A percentile compares a stretch with the other conserved stretches of the same genome.
Evolutionary conservation across 1,140 invertebrate species (phyloP).

Genomic region (Solen grandis): DNA sequence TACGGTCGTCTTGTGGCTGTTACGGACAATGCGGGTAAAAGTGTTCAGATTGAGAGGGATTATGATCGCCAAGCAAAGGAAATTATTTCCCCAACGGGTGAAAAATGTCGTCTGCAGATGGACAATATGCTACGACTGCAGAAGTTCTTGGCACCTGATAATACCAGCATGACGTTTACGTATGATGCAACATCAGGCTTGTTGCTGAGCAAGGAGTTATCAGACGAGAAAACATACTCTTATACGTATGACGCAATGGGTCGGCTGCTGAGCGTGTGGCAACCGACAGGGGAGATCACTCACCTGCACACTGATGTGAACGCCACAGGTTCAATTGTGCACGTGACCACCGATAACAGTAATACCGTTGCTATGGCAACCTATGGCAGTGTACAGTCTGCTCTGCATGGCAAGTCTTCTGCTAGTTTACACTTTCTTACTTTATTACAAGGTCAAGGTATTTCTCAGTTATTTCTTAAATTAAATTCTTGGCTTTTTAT

Average conservation of each 20-base stretch:
- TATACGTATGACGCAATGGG: slow-evolving; percentile 94
- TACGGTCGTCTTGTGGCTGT: slow-evolving; percentile 96
- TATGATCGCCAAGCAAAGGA: slow-evolving; percentile 87
- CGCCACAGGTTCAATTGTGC: slow-evolving; percentile 78
- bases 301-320: slow-evolving; percentile 84
- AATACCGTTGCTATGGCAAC: slow-evolving; percentile 78
- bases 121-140: slow-evolving; percentile 91
- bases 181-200: slow-evolving; percentile 95
- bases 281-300: slow-evolving; percentile 94
- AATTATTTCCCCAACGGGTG: slow-evolving; percentile 96
- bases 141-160: slow-evolving; percentile 93
- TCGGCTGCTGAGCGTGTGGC: slow-evolving; percentile 89
- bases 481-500: neutral
- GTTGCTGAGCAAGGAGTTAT: slow-evolving; percentile 84
- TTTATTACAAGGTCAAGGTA: slow-evolving; percentile 35
- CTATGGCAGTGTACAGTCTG: slow-evolving; percentile 80
- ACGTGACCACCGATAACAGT: slow-evolving; percentile 77
- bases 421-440: slow-evolving; percentile 55
- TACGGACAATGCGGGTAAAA: slow-evolving; percentile 94
- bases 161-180: slow-evolving; percentile 95
- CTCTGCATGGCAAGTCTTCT: slow-evolving; percentile 79
- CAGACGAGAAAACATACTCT: slow-evolving; percentile 93
- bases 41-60: slow-evolving; percentile 91
- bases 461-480: slow-evolving; percentile 1
- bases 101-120: slow-evolving; percentile 94